Base-by-base conservation (phyloP, 2,113 vertebrate species). In the Isurus oxyrinchus region DNA sequence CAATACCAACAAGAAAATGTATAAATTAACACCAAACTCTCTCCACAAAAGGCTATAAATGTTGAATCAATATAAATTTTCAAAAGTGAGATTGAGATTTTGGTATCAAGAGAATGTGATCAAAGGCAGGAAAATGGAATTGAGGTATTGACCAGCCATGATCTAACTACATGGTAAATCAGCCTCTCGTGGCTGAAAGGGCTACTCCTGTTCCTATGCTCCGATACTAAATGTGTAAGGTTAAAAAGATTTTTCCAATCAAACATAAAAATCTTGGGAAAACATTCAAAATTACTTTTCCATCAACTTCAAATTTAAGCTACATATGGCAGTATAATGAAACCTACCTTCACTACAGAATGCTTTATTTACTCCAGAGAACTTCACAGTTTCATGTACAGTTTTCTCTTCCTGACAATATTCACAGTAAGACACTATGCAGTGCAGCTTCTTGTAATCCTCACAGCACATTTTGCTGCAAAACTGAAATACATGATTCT, bases 371-470 rank as follows among this genome's bases (percentile, higher is more conserved):
- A 99, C 98, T n/a, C 99, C 99, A 81, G 99, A 99, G 98, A 99
- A 99, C 97, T 99, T 99, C 97, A 99, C 98, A 11, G 98, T 99
- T 97, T 99, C 99, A 14, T 99, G 99, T 81, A 99, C 98, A 0
- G 99, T 99, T 98, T 99, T 99, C 97, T 99, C 99, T 97, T 99
- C 99, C 97, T 99, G 99, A 97, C 99, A 99, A 97, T 99, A 98
- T 98, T 99, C 99, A 96, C 99, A 99, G 97, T 99, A 99, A 0
- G 99, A 99, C 97, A 99, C 99, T 96, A 99, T 99, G 97, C 99
- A 99, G 97, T 99, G 99, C 59, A 99, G 98, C 97, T 99, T 99
- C 98, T 99, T 99, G 97, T 99, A 99, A 97, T 99, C 99, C 97
- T 99, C 99, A 97, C 99, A 99, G 97, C 99, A 99, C 35, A 98